Percentiles rank a stretch among this genome's conserved stretches.
Evolutionary conservation across 2,888 invertebrate species (phyloP).

Genomic region (Galerucella calmariensis): DNA sequence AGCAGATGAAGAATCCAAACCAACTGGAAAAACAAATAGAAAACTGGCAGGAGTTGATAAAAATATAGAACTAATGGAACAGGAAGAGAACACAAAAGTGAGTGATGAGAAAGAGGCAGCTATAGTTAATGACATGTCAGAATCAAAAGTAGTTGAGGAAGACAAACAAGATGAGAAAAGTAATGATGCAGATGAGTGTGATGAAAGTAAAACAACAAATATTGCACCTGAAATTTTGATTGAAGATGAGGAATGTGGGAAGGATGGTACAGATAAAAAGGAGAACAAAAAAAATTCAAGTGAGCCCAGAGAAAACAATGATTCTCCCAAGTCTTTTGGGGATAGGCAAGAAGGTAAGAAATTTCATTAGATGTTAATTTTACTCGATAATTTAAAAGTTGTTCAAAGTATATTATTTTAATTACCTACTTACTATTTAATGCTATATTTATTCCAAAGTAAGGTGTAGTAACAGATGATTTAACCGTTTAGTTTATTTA

Average conservation of each 20-base stretch:
- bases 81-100: too few species aligned
- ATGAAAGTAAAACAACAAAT: conserved; percentile 1
- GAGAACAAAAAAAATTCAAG: neutral
- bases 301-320: conserved; percentile 15
- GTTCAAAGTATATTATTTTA: too few species aligned
- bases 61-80: neutral
- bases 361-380: neutral
- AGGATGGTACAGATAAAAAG: conserved; percentile 1
- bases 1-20: conserved; percentile 17
- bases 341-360: neutral
- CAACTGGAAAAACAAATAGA: conserved; percentile 16
- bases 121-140: conserved; percentile 7
- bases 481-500: too few species aligned
- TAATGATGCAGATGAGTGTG: neutral
- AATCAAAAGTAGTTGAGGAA: conserved; percentile 3
- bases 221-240: neutral
- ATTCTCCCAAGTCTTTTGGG: neutral
- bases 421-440: too few species aligned
- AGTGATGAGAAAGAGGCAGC: too few species aligned
- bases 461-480: too few species aligned
- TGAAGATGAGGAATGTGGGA: conserved; percentile 8
- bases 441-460: too few species aligned
- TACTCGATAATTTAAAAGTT: too few species aligned
- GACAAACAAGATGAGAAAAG: conserved; percentile 7
- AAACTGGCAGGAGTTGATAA: conserved; percentile 4